Evolutionary conservation across 2,888 invertebrate genomes (phyloP), one percentile per base, ranked within the genome.

Genomic region (Drosophila borborema): DNA sequence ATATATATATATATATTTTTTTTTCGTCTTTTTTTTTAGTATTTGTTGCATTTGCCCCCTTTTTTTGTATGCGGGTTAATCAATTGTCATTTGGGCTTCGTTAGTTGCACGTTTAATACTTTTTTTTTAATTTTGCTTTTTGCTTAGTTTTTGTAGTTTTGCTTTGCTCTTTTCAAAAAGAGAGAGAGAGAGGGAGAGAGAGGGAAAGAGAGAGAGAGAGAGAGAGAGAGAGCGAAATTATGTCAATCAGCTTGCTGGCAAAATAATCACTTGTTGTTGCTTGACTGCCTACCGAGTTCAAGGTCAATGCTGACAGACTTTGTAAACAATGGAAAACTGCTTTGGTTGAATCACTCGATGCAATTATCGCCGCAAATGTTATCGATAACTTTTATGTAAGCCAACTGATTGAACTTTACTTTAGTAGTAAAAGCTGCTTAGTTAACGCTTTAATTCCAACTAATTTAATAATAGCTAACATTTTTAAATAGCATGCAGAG

Each of bases 11-110:
- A n/a, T n/a, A n/a, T 28, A 28, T 28, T 28, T 28, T 48, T 31
- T 7, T 48, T 16, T 28, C 5, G 10, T 18, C 6, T 1, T 40
- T 4, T 48, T 48, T 38, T 48, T 2, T 51, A 16, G 12, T 53
- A 18, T 51, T 59, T 34, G 34, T 54, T 74, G 77, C 72, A 66
- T 68, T 49, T 68, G 64, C 60, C 74, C 62, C 64, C 65, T 61
- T 61, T 62, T 58, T 36, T 48, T 14, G 48, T 49, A 23, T 31
- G 68, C 69, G 53, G 64, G 60, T 72, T 86, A 86, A 84, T 82
- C 86, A 86, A 80, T 82, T 74, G 82, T 67, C 66, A 62, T 86
- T 77, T 88, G 73, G 75, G 88, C 83, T 86, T 85, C 77, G 83
- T 79, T 89, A 80, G 60, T 67, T 80, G 86, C 83, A 88, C 83